phyloP scores from a whole-genome alignment of 2,113 vertebrate genomes.

The Acrocephalus arundinaceus region DNA sequence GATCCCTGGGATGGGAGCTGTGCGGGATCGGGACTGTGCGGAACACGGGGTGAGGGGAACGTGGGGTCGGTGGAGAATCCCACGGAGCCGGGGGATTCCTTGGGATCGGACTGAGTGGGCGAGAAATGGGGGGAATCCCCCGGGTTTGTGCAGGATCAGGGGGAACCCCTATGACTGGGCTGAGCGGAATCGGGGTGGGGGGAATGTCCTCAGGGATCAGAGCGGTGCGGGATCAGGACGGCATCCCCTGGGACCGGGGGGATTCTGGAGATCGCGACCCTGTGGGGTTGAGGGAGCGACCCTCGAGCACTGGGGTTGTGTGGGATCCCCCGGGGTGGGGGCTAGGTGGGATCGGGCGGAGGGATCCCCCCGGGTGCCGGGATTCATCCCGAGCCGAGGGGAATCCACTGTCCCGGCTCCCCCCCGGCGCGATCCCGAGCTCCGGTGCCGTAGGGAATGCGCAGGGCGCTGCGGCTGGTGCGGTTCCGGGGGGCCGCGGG shows the following conservation, averaged over 20 bases:
- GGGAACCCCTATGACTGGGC: too few relatives aligned
- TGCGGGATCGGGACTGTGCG: not conserved
- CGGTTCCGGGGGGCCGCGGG: conserved; percentile 76
- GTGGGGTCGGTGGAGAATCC: not conserved
- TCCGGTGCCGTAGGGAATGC: not conserved
- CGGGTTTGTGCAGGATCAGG: not conserved
- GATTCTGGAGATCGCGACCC: not conserved
- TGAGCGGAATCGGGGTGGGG: not conserved
- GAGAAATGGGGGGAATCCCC: not conserved
- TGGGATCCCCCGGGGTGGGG: too few relatives aligned
- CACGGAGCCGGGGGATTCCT: not conserved
- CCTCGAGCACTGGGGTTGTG: not conserved
- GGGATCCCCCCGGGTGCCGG: too few relatives aligned
- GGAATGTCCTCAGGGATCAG: too few relatives aligned
- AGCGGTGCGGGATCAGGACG: not conserved
- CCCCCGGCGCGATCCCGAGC: not conserved
- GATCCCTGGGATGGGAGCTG: not conserved
- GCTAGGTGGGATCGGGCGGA: too few relatives aligned
- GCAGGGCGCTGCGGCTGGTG: conserved; percentile 81
- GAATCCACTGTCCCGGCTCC: not conserved
- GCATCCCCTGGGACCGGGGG: too few relatives aligned
- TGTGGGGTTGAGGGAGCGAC: not conserved
- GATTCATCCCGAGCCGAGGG: too few relatives aligned
- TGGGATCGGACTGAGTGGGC: not conserved
- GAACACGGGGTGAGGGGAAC: not conserved